These are phyloP conservation scores for Ferrisia virgata DNA, from an alignment of 2,888 invertebrate species.

Conservation along the genomic window DNA sequence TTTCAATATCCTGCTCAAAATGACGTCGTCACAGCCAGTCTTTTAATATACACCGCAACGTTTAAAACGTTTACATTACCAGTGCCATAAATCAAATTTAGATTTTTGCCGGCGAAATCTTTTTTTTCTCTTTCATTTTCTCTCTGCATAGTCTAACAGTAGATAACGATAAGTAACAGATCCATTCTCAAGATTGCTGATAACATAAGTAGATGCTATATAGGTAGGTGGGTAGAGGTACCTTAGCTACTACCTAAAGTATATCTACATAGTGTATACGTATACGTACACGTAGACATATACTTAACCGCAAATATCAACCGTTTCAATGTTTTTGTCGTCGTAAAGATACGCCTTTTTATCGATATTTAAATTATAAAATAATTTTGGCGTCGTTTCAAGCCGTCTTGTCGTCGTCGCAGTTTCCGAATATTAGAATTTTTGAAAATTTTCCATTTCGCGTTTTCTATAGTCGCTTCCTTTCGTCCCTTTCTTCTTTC, in stretches of 20 bases:
- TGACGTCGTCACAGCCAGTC: constrained; percentile 14
- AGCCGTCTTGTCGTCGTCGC: no score
- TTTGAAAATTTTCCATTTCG: not conserved
- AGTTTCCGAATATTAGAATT: not conserved
- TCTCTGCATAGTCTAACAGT: not conserved
- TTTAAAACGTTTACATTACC: constrained; percentile 32
- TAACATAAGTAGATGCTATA: no score
- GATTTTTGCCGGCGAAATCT: not conserved
- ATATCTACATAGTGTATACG: no score
- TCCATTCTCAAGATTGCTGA: not conserved
- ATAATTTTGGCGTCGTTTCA: not conserved
- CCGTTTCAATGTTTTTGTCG: not conserved
- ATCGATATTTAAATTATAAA: not conserved
- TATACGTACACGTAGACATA: not conserved
- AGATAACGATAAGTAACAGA: constrained; percentile 1
- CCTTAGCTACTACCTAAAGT: no score
- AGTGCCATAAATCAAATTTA: constrained; percentile 21
- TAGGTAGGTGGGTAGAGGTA: no score
- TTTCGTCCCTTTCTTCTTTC: no score
- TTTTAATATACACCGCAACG: constrained; percentile 20
- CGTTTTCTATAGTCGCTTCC: no score
- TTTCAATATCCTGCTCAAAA: constrained; percentile 23
- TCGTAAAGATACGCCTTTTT: not conserved
- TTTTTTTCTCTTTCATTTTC: not conserved
- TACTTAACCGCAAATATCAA: not conserved